Evolutionary conservation across 53 echinoderm and acorn worm species (phyloP).

Genomic region (Crossaster papposus): DNA sequence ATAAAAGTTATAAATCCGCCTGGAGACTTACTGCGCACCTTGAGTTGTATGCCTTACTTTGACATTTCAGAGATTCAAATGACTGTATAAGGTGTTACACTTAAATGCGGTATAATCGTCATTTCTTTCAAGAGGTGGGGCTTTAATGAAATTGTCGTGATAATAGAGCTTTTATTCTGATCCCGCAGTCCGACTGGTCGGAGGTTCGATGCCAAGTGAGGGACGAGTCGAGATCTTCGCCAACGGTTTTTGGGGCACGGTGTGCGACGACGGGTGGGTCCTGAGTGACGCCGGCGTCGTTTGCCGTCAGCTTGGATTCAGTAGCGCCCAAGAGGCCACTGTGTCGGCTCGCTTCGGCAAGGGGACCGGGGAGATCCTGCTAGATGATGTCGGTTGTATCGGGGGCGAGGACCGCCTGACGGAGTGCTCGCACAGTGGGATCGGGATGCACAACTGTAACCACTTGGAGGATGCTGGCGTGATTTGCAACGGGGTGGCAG

Average conservation of each 20-base stretch:
- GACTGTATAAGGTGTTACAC: no score
- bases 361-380: conserved; percentile 34
- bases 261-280: conserved; percentile 59
- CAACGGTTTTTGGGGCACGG: conserved; percentile 43
- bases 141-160: no score
- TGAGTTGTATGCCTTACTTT: no score
- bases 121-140: no score
- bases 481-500: conserved; percentile 24
- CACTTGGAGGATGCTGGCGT: conserved; percentile 55
- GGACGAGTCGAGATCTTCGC: conserved; percentile 54
- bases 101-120: no score
- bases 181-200: conserved; percentile 34
- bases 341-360: conserved; percentile 31
- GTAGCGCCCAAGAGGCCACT: conserved; percentile 19
- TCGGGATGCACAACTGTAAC: conserved; percentile 44
- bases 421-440: conserved; percentile 28
- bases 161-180: background rate
- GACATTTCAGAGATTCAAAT: no score
- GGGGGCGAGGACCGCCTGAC: conserved; percentile 6
- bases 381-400: conserved; percentile 36
- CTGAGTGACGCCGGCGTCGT: conserved; percentile 27
- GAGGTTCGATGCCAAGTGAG: conserved; percentile 30
- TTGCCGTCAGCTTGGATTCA: conserved; percentile 58
- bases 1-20: no score
- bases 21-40: no score